Evolutionary conservation across 1,140 invertebrate genomes (phyloP).

Genomic region (Stegodyphus mimosarum): DNA sequence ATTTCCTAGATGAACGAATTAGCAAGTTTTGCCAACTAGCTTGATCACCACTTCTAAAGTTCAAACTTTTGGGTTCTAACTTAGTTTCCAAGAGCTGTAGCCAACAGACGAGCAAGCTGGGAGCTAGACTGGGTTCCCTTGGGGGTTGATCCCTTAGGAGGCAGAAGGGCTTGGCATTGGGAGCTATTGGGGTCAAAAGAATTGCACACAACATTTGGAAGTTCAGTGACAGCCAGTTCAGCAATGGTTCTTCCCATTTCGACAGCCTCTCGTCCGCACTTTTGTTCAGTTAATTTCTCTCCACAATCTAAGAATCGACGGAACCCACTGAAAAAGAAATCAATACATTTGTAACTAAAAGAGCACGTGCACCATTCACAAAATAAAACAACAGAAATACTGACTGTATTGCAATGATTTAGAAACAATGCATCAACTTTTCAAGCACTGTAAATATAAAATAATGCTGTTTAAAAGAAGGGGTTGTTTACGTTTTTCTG

Average conservation of each 20-base stretch:
- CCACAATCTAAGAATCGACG: constrained; percentile 49
- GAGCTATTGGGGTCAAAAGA: constrained; percentile 47
- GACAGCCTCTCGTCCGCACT: constrained; percentile 60
- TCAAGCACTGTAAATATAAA: too few species aligned
- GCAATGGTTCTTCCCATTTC: constrained; percentile 50
- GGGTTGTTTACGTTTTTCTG: too few species aligned
- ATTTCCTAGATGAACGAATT: too few species aligned
- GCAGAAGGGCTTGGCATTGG: constrained; percentile 54
- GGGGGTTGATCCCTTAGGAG: constrained; percentile 49
- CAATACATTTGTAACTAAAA: background rate
- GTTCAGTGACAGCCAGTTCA: constrained; percentile 54
- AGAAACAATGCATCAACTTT: too few species aligned
- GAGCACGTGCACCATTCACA: too few species aligned
- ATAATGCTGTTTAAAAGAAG: too few species aligned
- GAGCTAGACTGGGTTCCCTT: constrained; percentile 56
- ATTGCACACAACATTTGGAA: constrained; percentile 54
- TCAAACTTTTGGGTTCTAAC: too few species aligned
- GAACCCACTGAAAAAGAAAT: constrained; percentile 41
- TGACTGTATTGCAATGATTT: too few species aligned
- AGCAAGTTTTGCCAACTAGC: too few species aligned
- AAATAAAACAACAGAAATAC: too few species aligned
- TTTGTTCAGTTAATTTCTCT: constrained; percentile 50
- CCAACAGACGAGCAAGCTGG: constrained; percentile 54
- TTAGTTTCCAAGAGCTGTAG: constrained; percentile 61
- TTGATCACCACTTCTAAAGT: too few species aligned